Base-by-base conservation (phyloP, 2,113 vertebrate species). In the human region DNA sequence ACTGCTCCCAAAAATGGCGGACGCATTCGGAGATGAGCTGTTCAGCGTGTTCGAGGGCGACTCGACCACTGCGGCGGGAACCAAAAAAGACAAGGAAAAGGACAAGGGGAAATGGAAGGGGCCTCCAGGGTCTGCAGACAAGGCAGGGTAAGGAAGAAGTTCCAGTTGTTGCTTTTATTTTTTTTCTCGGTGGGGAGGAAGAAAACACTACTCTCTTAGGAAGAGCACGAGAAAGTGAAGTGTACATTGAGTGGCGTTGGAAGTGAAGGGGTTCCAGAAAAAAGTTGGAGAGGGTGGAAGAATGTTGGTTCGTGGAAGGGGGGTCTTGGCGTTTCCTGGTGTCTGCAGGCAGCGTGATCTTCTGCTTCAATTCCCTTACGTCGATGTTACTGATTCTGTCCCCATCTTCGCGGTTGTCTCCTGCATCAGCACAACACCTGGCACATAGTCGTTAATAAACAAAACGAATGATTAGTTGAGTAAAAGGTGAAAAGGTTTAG, bases 1-100 rank as follows among this genome's bases (percentile, higher is more conserved):
- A 0, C 17, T 0, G 32, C 22, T 59, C 86, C 8, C 70, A 6
- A 98, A 98, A 52, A 99, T 99, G 99, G 99, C 99, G 95, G 99
- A 99, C 97, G 98, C 99, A 0, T 99, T 99, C 20, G 99, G 99
- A 1, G 99, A 99, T 8, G 99, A 99, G 23, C 98, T 99, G 7
- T 99, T 99, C 96, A 99, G 99, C 98, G 99, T 99, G 98, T 99
- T 99, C 94, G 99, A 99, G 50, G 99, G 99, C 3, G 99, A 99
- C 2, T 96, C 99, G 12, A 83, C 96, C 2, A 50, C 96, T 2
- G 82, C 98, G 0, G 70, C 98, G 2, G 98, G 96, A 8, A 0
- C 95, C 64, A 97, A 97, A 45, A 98, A 97, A 52, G 97, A 96
- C 89, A 96, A 97, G 2, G 97, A 97, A 4, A 97, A 96, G 38